phyloP scores from a whole-genome alignment of 2,797 vertebrate genomes.

The Kryptolebias ocellatus region DNA sequence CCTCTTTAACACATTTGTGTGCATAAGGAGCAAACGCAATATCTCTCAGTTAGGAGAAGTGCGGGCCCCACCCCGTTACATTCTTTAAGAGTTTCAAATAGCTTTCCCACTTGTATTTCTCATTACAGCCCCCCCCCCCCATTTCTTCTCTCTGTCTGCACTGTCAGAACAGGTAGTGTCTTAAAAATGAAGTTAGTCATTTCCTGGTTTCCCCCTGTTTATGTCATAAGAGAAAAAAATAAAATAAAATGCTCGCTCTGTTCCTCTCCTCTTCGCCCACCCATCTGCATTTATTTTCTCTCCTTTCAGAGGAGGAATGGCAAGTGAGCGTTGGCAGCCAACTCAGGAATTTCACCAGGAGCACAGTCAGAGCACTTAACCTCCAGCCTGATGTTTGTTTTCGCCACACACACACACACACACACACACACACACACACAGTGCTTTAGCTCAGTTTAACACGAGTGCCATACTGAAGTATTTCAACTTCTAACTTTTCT shows the following conservation, averaged over 20 bases:
- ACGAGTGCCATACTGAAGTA: constrained; percentile 25
- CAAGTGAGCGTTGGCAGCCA: constrained; percentile 65
- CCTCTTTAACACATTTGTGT: constrained; percentile 25
- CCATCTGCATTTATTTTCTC: constrained; percentile 58
- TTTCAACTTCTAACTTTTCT: constrained; percentile 22
- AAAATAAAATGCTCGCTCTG: constrained; percentile 63
- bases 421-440: constrained; percentile 42
- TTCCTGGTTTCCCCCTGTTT: constrained; percentile 32
- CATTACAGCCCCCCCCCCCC: constrained; percentile 5
- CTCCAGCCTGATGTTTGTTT: constrained; percentile 73
- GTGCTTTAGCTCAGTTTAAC: constrained; percentile 53
- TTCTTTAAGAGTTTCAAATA: constrained; percentile 77
- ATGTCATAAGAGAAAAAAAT: constrained; percentile 39
- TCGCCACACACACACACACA: constrained; percentile 48
- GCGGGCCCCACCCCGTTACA: constrained; percentile 73
- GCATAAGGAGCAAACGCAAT: constrained; percentile 10
- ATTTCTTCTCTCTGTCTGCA: constrained; percentile 10
- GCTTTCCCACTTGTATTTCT: constrained; percentile 36
- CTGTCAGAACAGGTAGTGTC: constrained; percentile 23
- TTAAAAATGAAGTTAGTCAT: constrained; percentile 28
- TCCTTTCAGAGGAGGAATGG: constrained; percentile 69
- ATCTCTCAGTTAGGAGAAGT: constrained; percentile 40
- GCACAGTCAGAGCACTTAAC: constrained; percentile 74
- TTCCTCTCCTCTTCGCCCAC: constrained; percentile 47
- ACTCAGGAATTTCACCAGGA: constrained; percentile 75